Evolutionary conservation across 2,888 invertebrate species (phyloP).

Genomic region (Aethes cnicana): DNA sequence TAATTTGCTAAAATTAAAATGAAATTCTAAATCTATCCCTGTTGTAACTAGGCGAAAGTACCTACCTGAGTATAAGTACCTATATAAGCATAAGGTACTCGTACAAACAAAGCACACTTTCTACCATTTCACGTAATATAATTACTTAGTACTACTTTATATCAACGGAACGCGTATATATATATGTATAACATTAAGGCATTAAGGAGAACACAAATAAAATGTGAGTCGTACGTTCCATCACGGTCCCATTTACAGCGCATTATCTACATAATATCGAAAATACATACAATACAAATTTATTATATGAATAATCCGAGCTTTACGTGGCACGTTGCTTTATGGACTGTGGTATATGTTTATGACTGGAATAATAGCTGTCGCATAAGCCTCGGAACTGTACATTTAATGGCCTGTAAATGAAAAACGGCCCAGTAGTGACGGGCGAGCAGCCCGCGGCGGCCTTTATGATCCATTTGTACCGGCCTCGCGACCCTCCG

Average conservation of each 20-base stretch:
- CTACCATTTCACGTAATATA: too few relatives aligned
- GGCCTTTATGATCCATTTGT: slow-evolving; percentile 51
- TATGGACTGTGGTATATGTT: slow-evolving; percentile 50
- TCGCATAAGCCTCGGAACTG: slow-evolving; percentile 51
- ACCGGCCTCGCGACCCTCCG: slow-evolving; percentile 34
- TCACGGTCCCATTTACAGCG: neutral
- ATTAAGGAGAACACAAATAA: too few relatives aligned
- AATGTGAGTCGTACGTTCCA: too few relatives aligned
- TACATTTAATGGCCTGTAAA: slow-evolving; percentile 67
- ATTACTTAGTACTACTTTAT: too few relatives aligned
- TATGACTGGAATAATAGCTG: slow-evolving; percentile 56
- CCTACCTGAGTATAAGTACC: too few relatives aligned
- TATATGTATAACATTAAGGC: too few relatives aligned
- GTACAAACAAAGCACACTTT: too few relatives aligned
- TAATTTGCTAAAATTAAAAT: too few relatives aligned
- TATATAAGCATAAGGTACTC: too few relatives aligned
- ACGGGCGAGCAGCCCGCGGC: slow-evolving; percentile 34
- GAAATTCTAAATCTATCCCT: too few relatives aligned
- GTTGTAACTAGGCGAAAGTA: too few relatives aligned
- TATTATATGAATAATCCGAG: slow-evolving; percentile 32
- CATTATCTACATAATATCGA: slow-evolving; percentile 8
- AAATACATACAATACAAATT: slow-evolving; percentile 33
- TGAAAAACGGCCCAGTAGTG: slow-evolving; percentile 61
- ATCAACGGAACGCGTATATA: too few relatives aligned
- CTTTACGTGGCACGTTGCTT: slow-evolving; percentile 35